These are phyloP conservation scores for Lerista edwardsae DNA, from an alignment of 2,797 vertebrate genomes.

Conservation along the genomic window DNA sequence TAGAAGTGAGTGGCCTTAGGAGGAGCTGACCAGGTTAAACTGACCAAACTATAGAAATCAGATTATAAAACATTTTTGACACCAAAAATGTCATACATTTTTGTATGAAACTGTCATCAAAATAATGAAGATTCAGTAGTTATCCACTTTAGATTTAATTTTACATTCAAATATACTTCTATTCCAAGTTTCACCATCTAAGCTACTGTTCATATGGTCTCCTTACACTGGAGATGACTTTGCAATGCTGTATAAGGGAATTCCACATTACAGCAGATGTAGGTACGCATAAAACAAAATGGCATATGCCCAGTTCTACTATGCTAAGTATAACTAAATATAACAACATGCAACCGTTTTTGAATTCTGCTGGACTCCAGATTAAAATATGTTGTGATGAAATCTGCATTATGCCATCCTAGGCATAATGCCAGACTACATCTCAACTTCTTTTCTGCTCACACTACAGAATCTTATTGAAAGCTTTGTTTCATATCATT, in stretches of 20 bases:
- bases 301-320: not conserved
- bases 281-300: not conserved
- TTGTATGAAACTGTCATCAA: not conserved
- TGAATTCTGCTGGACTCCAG: slow-evolving; percentile 23
- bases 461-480: slow-evolving; percentile 14
- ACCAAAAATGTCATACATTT: not conserved
- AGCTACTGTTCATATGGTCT: not conserved
- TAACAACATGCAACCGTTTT: not conserved
- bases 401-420: not conserved
- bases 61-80: not conserved
- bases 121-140: not conserved
- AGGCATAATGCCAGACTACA: slow-evolving; percentile 26
- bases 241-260: not conserved
- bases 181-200: no score
- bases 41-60: not conserved
- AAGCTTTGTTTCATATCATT: slow-evolving; percentile 15
- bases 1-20: not conserved
- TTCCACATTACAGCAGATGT: no score
- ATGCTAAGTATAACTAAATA: not conserved
- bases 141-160: not conserved
- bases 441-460: slow-evolving; percentile 22
- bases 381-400: slow-evolving; percentile 17
- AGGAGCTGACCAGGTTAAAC: not conserved
- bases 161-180: not conserved
- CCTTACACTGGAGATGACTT: not conserved